These are phyloP conservation scores for Myotis pilosus DNA, from an alignment of 2,797 vertebrate species.

Conservation along the genomic window DNA sequence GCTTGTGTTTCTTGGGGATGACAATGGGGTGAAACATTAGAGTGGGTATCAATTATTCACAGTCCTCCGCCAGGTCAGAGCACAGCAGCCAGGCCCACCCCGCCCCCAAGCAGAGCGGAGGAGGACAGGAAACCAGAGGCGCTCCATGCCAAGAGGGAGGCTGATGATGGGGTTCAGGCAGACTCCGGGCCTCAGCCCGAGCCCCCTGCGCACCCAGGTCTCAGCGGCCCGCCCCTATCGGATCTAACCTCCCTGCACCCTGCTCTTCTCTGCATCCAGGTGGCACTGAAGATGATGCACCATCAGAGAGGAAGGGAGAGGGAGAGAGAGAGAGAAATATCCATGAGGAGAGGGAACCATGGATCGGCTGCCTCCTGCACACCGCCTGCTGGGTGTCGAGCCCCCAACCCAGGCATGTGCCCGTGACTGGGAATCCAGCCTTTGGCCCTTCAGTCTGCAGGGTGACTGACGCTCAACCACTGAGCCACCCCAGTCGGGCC, in stretches of 20 bases:
- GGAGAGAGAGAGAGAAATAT: background rate
- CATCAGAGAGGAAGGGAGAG: background rate
- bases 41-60: conserved; percentile 75
- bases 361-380: background rate
- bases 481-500: background rate
- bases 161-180: background rate
- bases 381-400: background rate
- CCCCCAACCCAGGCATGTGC: background rate
- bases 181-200: background rate
- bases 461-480: background rate
- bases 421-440: background rate
- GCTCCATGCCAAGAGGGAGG: background rate
- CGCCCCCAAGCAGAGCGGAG: background rate
- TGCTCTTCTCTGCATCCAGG: background rate
- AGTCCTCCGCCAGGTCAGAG: conserved; percentile 54
- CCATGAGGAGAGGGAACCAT: background rate
- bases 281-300: too few relatives aligned
- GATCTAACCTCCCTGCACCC: background rate
- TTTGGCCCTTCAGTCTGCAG: too few relatives aligned
- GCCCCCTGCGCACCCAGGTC: background rate
- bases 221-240: background rate
- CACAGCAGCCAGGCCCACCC: background rate
- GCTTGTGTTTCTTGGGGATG: conserved; percentile 73
- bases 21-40: conserved; percentile 74
- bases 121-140: background rate